Percentiles rank a stretch among this genome's conserved stretches.
Conservation (phyloP, 2,888 invertebrate species). For the Lepidocyrtoides sp. region DNA sequence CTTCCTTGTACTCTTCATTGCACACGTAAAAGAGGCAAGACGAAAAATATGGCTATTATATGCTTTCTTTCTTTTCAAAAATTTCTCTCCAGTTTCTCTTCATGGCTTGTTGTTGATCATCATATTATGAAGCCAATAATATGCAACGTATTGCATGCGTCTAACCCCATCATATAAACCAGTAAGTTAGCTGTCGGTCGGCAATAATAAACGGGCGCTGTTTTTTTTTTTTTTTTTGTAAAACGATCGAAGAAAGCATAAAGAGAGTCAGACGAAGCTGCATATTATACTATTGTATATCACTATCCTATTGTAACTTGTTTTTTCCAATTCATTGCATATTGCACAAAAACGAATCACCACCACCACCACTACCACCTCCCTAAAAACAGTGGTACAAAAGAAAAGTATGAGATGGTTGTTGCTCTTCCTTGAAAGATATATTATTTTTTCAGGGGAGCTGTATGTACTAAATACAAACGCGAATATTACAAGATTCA, state of each 20-base stretch:
- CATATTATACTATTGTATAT: slow-evolving; percentile 41
- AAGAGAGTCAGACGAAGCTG: not conserved
- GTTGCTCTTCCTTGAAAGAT: slow-evolving; percentile 50
- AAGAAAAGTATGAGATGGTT: slow-evolving; percentile 34
- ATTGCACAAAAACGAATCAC: slow-evolving; percentile 60
- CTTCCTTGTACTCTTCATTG: slow-evolving; percentile 16
- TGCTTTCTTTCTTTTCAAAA: slow-evolving; percentile 23
- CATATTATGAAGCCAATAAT: slow-evolving; percentile 39
- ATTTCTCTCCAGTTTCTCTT: not conserved
- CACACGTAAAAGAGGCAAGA: not conserved
- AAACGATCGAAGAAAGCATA: too few relatives aligned
- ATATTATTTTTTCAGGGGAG: slow-evolving; percentile 27
- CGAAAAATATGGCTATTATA: slow-evolving; percentile 37
- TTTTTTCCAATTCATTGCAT: slow-evolving; percentile 68
- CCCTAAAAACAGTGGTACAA: not conserved
- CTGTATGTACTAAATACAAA: slow-evolving; percentile 33
- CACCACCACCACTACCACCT: not conserved
- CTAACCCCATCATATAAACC: slow-evolving; percentile 53
- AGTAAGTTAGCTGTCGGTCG: slow-evolving; percentile 56
- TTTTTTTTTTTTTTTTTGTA: too few relatives aligned
- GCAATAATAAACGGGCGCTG: too few relatives aligned
- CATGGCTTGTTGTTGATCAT: slow-evolving; percentile 47
- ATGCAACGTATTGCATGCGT: slow-evolving; percentile 59
- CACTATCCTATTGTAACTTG: slow-evolving; percentile 39
- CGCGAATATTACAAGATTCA: slow-evolving; percentile 20